Evolutionary conservation across 2,888 invertebrate species (phyloP).

Genomic region (Carpatolechia fugitivella): DNA sequence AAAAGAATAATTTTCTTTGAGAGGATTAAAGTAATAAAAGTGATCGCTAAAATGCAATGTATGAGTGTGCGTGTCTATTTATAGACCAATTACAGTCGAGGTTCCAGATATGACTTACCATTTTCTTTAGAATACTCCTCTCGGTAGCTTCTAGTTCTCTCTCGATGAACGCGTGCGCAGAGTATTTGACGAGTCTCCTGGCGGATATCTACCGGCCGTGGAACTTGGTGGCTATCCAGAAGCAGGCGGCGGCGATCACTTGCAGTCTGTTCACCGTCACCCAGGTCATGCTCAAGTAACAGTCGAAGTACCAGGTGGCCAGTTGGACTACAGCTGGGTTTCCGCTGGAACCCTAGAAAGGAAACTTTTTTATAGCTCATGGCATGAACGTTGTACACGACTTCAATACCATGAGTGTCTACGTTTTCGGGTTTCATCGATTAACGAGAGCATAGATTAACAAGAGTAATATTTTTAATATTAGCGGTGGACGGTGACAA

Average conservation of each 20-base stretch:
- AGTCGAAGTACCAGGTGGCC: slow-evolving; percentile 61
- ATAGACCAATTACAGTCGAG: too few species aligned
- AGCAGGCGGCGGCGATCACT: slow-evolving; percentile 55
- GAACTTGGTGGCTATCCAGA: slow-evolving; percentile 62
- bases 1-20: too few species aligned
- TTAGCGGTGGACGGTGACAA: too few species aligned
- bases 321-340: slow-evolving; percentile 52
- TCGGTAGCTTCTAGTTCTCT: background rate
- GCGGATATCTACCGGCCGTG: slow-evolving; percentile 32
- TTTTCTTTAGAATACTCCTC: background rate
- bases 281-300: slow-evolving; percentile 33
- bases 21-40: too few species aligned
- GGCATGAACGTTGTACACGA: background rate
- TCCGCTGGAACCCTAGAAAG: slow-evolving; percentile 41
- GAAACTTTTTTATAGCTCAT: background rate
- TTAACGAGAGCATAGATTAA: too few species aligned
- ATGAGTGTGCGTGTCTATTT: too few species aligned
- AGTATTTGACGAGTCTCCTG: slow-evolving; percentile 2
- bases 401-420: too few species aligned
- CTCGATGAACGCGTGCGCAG: slow-evolving; percentile 4
- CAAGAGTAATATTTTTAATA: too few species aligned
- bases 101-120: slow-evolving; percentile 6
- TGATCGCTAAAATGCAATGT: too few species aligned
- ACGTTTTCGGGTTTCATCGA: too few species aligned
- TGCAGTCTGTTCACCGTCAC: slow-evolving; percentile 51